These are phyloP conservation scores for Pseudorhombus dupliciocellatus DNA, from an alignment of 2,113 vertebrate genomes.

Conservation along the genomic window DNA sequence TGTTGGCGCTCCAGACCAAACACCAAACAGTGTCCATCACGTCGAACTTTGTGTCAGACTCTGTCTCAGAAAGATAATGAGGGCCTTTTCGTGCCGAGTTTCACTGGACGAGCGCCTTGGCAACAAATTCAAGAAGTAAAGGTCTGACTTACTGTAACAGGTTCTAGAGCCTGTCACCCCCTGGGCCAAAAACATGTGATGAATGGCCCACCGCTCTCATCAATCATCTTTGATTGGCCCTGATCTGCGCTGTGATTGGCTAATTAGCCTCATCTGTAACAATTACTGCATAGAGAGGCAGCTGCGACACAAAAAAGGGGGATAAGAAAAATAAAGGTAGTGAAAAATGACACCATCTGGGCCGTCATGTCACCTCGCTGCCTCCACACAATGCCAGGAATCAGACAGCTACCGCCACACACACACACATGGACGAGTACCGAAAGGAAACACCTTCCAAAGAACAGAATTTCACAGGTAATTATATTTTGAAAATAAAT, in stretches of 20 bases:
- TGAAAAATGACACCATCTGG: slow-evolving; percentile 66
- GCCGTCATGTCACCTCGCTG: slow-evolving; percentile 58
- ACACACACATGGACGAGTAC: slow-evolving; percentile 17
- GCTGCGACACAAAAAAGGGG: slow-evolving; percentile 35
- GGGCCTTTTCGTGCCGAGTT: not conserved
- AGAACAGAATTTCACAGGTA: slow-evolving; percentile 51
- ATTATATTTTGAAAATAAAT: slow-evolving; percentile 67
- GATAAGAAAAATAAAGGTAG: slow-evolving; percentile 64
- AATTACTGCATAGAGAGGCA: slow-evolving; percentile 62
- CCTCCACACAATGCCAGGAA: slow-evolving; percentile 60
- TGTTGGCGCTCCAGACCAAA: not conserved
- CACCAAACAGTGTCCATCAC: slow-evolving; percentile 1
- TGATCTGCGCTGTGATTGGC: slow-evolving; percentile 64
- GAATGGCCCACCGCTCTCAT: slow-evolving; percentile 58
- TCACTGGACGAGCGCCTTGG: slow-evolving; percentile 1
- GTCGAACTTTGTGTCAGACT: not conserved
- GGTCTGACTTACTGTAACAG: slow-evolving; percentile 59
- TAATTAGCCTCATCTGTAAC: slow-evolving; percentile 73
- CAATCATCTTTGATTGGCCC: slow-evolving; percentile 63
- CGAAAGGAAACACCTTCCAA: slow-evolving; percentile 22
- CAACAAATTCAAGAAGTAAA: slow-evolving; percentile 21
- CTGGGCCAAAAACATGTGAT: slow-evolving; percentile 50
- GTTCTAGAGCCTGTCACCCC: slow-evolving; percentile 44
- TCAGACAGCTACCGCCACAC: slow-evolving; percentile 36
- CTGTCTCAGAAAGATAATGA: not conserved